Conservation (phyloP, 2,888 invertebrate genomes). For the Agrotis puta region DNA sequence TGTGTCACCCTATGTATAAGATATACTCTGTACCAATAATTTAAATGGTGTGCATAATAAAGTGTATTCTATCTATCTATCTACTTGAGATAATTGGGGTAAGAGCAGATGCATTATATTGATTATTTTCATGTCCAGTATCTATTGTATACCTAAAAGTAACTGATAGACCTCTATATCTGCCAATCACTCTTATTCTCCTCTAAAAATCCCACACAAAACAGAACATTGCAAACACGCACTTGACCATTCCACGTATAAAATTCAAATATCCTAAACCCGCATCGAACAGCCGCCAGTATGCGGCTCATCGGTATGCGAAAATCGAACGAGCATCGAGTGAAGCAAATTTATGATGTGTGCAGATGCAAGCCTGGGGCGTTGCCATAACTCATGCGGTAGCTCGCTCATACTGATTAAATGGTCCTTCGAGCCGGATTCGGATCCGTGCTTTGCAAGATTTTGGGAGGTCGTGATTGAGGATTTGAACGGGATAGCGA, state of each 20-base stretch:
- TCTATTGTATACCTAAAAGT: too few relatives aligned
- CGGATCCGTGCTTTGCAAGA: slow-evolving; percentile 24
- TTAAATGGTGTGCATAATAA: too few relatives aligned
- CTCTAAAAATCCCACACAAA: not conserved
- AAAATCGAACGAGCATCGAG: slow-evolving; percentile 77
- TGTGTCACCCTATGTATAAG: too few relatives aligned
- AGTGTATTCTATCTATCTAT: too few relatives aligned
- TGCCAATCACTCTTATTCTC: not conserved
- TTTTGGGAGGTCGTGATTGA: slow-evolving; percentile 1
- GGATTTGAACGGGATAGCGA: not conserved
- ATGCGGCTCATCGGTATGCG: slow-evolving; percentile 78
- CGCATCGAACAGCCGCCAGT: slow-evolving; percentile 34
- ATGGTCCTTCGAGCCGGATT: slow-evolving; percentile 38
- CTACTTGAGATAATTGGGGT: too few relatives aligned
- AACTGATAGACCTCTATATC: not conserved
- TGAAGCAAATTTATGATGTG: slow-evolving; percentile 81
- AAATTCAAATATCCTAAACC: slow-evolving; percentile 51
- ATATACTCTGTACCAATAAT: too few relatives aligned
- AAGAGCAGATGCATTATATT: too few relatives aligned
- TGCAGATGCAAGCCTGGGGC: slow-evolving; percentile 74
- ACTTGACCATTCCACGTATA: slow-evolving; percentile 37
- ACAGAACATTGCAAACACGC: not conserved
- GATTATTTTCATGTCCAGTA: not conserved
- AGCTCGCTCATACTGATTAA: slow-evolving; percentile 74
- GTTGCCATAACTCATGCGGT: slow-evolving; percentile 72